Base-by-base conservation (phyloP, 92 coral and sea anemone genomes). In the Phymanthus crucifer region DNA sequence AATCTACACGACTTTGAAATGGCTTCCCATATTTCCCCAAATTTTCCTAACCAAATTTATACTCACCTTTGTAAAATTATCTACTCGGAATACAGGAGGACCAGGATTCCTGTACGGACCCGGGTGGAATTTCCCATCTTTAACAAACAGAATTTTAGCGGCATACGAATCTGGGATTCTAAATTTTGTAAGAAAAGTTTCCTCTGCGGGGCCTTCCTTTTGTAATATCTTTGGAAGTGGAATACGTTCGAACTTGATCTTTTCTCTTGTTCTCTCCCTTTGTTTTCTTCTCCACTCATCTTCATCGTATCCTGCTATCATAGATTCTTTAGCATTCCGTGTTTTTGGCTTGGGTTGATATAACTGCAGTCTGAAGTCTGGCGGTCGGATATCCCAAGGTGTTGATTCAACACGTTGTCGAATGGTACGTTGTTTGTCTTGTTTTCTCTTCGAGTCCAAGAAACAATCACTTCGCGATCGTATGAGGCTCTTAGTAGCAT, bases 381-480 rank as follows among this genome's bases (percentile, higher is more conserved):
- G 93, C 66, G 96, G 90, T n/a, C 54, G 82, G 16, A 85, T 80
- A 66, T 89, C 91, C 97, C 98, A 93, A 17, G 83, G 81, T 16
- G 92, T 93, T 5, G 86, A 75, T 38, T 75, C 89, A 24, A 47
- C 80, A 11, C 50, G 40, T 27, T 32, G 72, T 68, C 83, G 77
- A 61, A 78, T 80, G 12, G 31, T 48, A 3, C 36, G 52, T 43
- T 57, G 38, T 75, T 71, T 76, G 74, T 93, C 90, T 24, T 80
- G 88, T 23, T 72, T 78, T 73, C 94, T 82, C 81, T 90, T 90
- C 17, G 94, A 80, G 29, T 93, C 83, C 69, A 96, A 76, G 82
- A 86, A 93, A 52, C 93, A 87, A 40, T 93, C 98, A 78, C 99
- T 96, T 32, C 99, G 91, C 23, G 99, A 96, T 61, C 95, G 90